Percentiles rank a stretch among this genome's conserved stretches.
phyloP scores from a whole-genome alignment of 1,140 invertebrate genomes.

The Lucilia sericata region DNA sequence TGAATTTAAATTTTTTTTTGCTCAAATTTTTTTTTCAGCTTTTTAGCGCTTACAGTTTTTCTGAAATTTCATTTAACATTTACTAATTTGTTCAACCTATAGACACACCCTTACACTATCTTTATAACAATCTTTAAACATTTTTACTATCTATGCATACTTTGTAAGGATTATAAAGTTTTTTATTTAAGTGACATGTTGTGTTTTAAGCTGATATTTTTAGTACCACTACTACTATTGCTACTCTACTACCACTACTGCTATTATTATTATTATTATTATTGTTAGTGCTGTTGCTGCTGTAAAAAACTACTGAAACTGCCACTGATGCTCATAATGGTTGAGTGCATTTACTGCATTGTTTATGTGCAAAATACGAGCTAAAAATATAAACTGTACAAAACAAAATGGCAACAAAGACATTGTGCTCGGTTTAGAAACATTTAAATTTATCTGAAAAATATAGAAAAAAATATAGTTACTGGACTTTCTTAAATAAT shows the following conservation, averaged over 20 bases:
- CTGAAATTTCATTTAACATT: too few species aligned
- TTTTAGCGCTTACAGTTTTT: too few species aligned
- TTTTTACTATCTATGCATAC: too few species aligned
- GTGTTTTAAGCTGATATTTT: not conserved
- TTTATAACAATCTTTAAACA: too few species aligned
- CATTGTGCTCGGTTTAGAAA: not conserved
- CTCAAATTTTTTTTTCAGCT: too few species aligned
- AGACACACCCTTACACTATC: too few species aligned
- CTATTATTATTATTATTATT: not conserved
- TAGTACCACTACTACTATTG: not conserved
- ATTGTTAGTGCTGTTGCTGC: not conserved
- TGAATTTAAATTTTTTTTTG: too few species aligned
- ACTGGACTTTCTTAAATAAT: too few species aligned
- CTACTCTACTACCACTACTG: not conserved
- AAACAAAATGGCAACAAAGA: not conserved
- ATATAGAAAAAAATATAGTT: too few species aligned
- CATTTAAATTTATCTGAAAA: not conserved
- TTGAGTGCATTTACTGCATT: conserved; percentile 20
- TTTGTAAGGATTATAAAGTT: conserved; percentile 2
- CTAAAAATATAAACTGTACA: not conserved
- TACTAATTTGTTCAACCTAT: too few species aligned
- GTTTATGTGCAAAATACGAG: not conserved
- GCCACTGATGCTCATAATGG: not conserved
- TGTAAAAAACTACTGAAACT: not conserved
- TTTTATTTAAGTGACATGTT: conserved; percentile 19